Conservation (phyloP, 1,140 invertebrate genomes). For the Parapsyche elsis region DNA sequence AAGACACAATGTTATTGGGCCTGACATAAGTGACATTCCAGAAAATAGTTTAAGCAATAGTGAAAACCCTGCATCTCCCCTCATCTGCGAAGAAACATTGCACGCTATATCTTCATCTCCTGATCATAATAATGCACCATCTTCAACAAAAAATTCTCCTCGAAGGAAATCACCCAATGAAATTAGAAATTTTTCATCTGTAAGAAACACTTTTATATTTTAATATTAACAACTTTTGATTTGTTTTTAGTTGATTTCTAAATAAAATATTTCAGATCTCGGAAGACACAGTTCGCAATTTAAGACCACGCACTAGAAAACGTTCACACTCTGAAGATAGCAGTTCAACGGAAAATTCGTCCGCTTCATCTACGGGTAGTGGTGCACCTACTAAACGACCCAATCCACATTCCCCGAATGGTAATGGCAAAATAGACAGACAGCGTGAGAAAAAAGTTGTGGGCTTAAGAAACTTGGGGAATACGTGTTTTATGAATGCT, state of each 20-base stretch:
- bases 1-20: constrained; percentile 50
- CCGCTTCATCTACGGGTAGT: constrained; percentile 57
- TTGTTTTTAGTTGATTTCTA: not conserved
- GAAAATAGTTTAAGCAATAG: constrained; percentile 56
- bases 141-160: constrained; percentile 42
- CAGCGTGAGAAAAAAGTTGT: constrained; percentile 75
- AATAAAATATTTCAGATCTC: constrained; percentile 59
- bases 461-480: constrained; percentile 85
- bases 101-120: constrained; percentile 46
- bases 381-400: constrained; percentile 63
- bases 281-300: constrained; percentile 69
- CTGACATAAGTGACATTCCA: constrained; percentile 57
- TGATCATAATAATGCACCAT: constrained; percentile 10
- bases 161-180: constrained; percentile 54
- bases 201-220: constrained; percentile 32
- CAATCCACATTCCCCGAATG: constrained; percentile 59
- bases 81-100: constrained; percentile 57
- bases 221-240: not conserved
- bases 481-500: constrained; percentile 92
- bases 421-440: constrained; percentile 59
- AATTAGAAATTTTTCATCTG: constrained; percentile 56
- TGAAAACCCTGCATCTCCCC: constrained; percentile 57
- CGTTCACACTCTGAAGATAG: constrained; percentile 71
- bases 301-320: constrained; percentile 72
- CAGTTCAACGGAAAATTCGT: constrained; percentile 67